These are phyloP conservation scores for Fundulus diaphanus DNA, from an alignment of 2,797 vertebrate genomes.

Conservation along the genomic window DNA sequence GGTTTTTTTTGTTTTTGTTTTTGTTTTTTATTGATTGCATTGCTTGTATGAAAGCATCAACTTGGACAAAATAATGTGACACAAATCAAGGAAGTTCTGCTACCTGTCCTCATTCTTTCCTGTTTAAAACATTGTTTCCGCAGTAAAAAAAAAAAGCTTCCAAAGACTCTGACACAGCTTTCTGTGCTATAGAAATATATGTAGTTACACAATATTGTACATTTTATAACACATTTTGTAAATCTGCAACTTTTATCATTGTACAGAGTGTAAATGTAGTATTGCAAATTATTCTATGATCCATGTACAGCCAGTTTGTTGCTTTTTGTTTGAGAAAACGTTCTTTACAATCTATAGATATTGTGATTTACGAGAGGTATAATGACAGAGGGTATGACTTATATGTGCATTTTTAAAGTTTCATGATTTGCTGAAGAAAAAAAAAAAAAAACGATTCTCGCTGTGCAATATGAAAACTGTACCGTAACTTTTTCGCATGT, in stretches of 20 bases:
- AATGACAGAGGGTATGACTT: conserved; percentile 27
- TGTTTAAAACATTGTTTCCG: conserved; percentile 49
- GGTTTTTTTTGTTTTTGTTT: conserved; percentile 25
- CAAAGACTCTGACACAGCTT: conserved; percentile 69
- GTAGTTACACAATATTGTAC: conserved; percentile 59
- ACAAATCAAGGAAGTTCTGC: conserved; percentile 51
- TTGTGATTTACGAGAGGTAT: conserved; percentile 14
- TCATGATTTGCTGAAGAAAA: conserved; percentile 33
- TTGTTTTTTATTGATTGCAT: conserved; percentile 29
- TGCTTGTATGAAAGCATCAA: conserved; percentile 52
- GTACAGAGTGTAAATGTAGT: conserved; percentile 69
- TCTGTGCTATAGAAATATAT: conserved; percentile 42
- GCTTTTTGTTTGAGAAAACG: conserved; percentile 21
- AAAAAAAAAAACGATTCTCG: conserved; percentile 37
- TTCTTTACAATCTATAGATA: conserved; percentile 34
- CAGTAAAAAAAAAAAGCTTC: conserved; percentile 68
- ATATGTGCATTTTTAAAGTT: conserved; percentile 37
- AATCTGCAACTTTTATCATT: conserved; percentile 61
- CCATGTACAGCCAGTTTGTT: conserved; percentile 55
- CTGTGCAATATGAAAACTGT: conserved; percentile 3
- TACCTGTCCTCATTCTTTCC: conserved; percentile 23
- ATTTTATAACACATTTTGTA: conserved; percentile 81
- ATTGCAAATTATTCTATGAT: conserved; percentile 58
- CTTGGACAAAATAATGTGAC: conserved; percentile 40
- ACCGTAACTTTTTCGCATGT: conserved; percentile 25